Conservation (phyloP, 2,888 invertebrate species). For the Zaprionus bogoriensis region DNA sequence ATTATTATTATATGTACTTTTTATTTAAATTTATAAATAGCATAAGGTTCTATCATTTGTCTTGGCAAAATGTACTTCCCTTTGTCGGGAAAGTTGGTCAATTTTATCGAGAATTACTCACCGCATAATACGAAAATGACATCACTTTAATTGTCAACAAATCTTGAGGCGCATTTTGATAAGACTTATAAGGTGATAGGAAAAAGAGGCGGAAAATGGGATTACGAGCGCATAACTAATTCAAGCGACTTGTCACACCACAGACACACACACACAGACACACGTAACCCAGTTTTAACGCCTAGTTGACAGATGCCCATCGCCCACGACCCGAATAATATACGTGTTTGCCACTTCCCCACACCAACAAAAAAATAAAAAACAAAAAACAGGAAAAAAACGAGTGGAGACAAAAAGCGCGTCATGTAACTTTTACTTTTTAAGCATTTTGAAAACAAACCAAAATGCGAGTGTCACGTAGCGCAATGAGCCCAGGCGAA, state of each 20-base stretch:
- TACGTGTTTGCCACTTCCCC: constrained; percentile 2
- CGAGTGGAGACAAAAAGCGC: constrained; percentile 39
- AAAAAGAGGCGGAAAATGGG: not conserved
- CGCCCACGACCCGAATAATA: constrained; percentile 14
- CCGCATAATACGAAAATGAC: constrained; percentile 18
- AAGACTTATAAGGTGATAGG: constrained; percentile 12
- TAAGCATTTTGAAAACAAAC: constrained; percentile 30
- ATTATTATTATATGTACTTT: not conserved
- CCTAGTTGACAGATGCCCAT: constrained; percentile 20
- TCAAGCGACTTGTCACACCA: constrained; percentile 12
- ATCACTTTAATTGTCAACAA: constrained; percentile 37
- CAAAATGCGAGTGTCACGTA: constrained; percentile 62
- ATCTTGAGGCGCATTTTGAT: constrained; percentile 30
- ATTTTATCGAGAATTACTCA: constrained; percentile 32
- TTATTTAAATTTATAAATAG: too few relatives aligned
- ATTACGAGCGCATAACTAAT: constrained; percentile 1
- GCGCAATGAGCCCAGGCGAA: not conserved
- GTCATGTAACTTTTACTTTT: constrained; percentile 77
- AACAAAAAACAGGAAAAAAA: too few relatives aligned
- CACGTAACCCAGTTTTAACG: constrained; percentile 29
- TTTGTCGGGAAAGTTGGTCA: not conserved
- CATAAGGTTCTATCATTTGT: not conserved
- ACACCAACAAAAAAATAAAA: too few relatives aligned
- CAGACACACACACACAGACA: too few relatives aligned
- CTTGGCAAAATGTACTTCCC: not conserved